Base-by-base conservation (phyloP, 2,888 invertebrate genomes). In the Drosophila sordidula region DNA sequence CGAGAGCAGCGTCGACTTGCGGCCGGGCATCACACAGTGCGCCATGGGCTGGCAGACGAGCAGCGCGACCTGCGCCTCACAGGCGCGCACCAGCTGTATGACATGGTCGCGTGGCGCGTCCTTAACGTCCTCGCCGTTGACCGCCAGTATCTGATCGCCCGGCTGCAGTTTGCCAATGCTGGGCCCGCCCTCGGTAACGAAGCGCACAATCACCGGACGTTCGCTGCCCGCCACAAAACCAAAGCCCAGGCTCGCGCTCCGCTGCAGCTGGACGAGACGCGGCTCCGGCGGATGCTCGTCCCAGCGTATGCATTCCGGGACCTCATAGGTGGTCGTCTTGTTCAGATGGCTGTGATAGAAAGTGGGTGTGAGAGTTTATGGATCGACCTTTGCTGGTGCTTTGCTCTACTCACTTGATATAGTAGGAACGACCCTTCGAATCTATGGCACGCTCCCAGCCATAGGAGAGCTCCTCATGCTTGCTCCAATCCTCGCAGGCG, bases 221-320 rank as follows among this genome's bases (percentile, higher is more conserved):
- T 98, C 98, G 38, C 97, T 97, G 12, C 98, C 98, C 0, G 98
- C 98, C n/a, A 98, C 98, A 92, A 98, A 98, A 2, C 98, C 98
- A 91, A 98, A 98, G 0, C 98, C 98, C 70, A 97, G 94, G 58
- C 96, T 95, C 0, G 95, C 93, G 80, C 97, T 96, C 44, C 98
- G 93, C 77, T 95, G 94, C 73, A 98, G 93, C 73, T 94, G 94
- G 62, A 97, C 96, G 54, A 95, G 94, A 11, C 97, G 93, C 0
- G 97, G 97, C 67, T 96, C 95, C 0, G 97, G 97, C 0, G 96
- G 95, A 57, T 95, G 95, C 59, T 92, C 91, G 83, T 96, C 96
- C 83, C 94, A 93, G 56, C 93, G 93, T 92, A 93, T 95, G 87
- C 80, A 88, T 39, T 93, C 92, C 39, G 98, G 98, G 51, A 97